phyloP scores from a whole-genome alignment of 2,113 vertebrate species.

The Ceratotherium simum region DNA sequence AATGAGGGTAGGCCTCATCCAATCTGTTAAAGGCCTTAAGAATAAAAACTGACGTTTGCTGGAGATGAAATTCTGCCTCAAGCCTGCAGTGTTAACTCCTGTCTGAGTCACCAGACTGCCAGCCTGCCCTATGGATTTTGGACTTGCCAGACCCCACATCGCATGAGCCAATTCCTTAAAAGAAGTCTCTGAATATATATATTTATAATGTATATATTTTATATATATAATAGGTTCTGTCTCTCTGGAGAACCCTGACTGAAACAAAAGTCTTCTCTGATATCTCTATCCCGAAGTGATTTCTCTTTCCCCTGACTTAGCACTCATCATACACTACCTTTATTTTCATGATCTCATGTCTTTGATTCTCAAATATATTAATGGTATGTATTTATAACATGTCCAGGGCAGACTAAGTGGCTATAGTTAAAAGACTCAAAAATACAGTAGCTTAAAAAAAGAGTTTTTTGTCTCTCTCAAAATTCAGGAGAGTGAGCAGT shows the following conservation, averaged over 20 bases:
- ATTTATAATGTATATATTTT: neutral
- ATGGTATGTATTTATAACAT: constrained; percentile 24
- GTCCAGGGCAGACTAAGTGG: constrained; percentile 19
- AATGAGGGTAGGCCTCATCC: neutral
- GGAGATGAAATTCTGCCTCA: constrained; percentile 46
- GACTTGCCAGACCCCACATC: constrained; percentile 45
- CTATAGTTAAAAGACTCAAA: constrained; percentile 41
- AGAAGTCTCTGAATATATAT: constrained; percentile 11
- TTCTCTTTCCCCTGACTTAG: constrained; percentile 2
- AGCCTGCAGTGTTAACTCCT: neutral
- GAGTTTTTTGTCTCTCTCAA: neutral
- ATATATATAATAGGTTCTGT: neutral
- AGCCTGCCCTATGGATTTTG: neutral
- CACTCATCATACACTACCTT: neutral
- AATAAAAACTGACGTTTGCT: neutral
- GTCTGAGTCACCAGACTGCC: constrained; percentile 23
- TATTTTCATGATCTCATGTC: constrained; percentile 40
- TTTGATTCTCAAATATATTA: constrained; percentile 48
- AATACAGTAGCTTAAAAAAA: neutral
- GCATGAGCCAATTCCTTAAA: constrained; percentile 60
- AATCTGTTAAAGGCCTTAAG: constrained; percentile 10
- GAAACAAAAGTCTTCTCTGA: constrained; percentile 21
- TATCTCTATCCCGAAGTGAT: neutral
- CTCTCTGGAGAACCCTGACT: constrained; percentile 25
- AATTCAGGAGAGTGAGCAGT: neutral